Evolutionary conservation across 2,797 vertebrate species (phyloP).

Genomic region (Oreortyx pictus): DNA sequence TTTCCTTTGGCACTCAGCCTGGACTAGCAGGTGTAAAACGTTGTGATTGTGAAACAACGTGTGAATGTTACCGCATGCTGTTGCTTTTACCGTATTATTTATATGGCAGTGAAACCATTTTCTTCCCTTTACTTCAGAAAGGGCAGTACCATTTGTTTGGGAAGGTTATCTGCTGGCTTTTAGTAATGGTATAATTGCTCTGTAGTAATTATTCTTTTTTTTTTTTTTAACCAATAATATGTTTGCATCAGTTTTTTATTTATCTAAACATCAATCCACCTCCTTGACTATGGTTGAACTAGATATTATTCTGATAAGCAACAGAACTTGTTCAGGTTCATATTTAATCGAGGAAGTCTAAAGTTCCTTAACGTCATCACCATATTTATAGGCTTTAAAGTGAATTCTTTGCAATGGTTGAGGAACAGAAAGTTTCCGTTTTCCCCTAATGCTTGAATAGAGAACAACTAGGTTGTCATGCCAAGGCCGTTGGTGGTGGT

Average conservation of each 20-base stretch:
- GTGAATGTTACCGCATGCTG: background rate
- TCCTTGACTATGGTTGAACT: background rate
- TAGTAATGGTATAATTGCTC: background rate
- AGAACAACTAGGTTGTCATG: background rate
- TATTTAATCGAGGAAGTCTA: background rate
- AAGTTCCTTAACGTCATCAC: background rate
- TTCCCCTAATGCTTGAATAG: background rate
- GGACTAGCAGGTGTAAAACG: constrained; percentile 23
- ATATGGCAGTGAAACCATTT: background rate
- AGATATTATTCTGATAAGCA: background rate
- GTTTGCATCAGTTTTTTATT: background rate
- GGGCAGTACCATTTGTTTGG: background rate
- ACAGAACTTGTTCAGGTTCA: background rate
- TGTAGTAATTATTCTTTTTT: background rate
- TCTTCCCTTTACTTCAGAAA: background rate
- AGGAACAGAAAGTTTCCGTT: background rate
- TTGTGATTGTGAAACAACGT: background rate
- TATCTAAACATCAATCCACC: background rate
- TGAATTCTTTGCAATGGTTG: background rate
- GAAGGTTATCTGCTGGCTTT: background rate
- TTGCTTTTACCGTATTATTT: background rate
- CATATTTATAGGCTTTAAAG: background rate
- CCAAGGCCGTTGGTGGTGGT: background rate
- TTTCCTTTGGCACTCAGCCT: background rate
- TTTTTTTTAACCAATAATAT: background rate